Conservation (phyloP, 35 echinoderm and acorn worm genomes). For the Holothuria glaberrima region DNA sequence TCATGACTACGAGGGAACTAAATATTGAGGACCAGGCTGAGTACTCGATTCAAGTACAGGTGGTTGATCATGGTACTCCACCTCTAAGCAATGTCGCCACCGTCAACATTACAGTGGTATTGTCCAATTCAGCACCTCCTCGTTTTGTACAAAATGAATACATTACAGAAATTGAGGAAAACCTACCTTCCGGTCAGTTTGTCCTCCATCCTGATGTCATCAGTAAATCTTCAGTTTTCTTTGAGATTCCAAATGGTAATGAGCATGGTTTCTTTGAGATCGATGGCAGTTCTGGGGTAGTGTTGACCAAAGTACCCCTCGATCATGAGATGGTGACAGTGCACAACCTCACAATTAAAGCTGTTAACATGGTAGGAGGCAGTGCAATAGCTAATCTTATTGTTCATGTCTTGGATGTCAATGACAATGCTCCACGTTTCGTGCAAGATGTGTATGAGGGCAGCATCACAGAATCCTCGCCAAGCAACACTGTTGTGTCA, state of each 20-base stretch:
- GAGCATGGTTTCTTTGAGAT: slow-evolving; percentile 79
- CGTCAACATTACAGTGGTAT: slow-evolving; percentile 85
- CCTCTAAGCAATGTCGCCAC: slow-evolving; percentile 67
- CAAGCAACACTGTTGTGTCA: slow-evolving; percentile 79
- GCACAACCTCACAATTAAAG: slow-evolving; percentile 88
- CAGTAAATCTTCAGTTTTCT: slow-evolving; percentile 92
- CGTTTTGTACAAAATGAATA: slow-evolving; percentile 75
- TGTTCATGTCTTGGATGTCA: slow-evolving; percentile 87
- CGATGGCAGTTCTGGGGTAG: slow-evolving; percentile 82
- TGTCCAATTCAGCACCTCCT: slow-evolving; percentile 94
- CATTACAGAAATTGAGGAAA: slow-evolving; percentile 84
- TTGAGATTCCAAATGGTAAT: slow-evolving; percentile 78
- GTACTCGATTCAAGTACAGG: slow-evolving; percentile 75
- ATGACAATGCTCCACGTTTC: slow-evolving; percentile 88
- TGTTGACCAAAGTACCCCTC: slow-evolving; percentile 70
- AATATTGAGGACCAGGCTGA: slow-evolving; percentile 77
- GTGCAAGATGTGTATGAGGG: slow-evolving; percentile 70
- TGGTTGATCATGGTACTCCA: slow-evolving; percentile 76
- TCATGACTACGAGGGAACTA: slow-evolving; percentile 72
- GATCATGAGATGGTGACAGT: slow-evolving; percentile 82
- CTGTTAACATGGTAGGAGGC: slow-evolving; percentile 90
- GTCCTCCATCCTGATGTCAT: slow-evolving; percentile 67
- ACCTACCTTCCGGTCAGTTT: slow-evolving; percentile 62
- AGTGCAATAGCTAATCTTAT: slow-evolving; percentile 64
- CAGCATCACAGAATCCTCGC: slow-evolving; percentile 91